Evolutionary conservation across 2,888 invertebrate genomes (phyloP).

Genomic region (Chalcosyrphus nemorum): DNA sequence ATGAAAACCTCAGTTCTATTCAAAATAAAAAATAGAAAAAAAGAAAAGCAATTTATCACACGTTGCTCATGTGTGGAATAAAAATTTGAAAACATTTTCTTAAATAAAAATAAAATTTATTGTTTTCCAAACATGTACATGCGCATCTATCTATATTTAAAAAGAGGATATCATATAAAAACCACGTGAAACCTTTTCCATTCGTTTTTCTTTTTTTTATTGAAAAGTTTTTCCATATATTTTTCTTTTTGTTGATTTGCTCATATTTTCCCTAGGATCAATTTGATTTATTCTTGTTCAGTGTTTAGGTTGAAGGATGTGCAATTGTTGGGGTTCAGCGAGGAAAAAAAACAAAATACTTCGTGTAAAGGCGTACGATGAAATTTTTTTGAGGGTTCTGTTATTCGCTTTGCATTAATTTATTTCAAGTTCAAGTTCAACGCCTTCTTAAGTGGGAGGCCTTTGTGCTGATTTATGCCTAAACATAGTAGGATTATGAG

Average conservation of each 20-base stretch:
- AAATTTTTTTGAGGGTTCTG: background rate
- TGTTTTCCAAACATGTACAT: background rate
- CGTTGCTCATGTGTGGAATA: slow-evolving; percentile 13
- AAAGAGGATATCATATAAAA: background rate
- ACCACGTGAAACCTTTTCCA: slow-evolving; percentile 2
- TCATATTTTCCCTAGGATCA: slow-evolving; percentile 4
- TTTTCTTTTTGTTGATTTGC: background rate
- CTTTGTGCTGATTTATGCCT: no score
- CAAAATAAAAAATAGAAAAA: background rate
- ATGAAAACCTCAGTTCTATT: background rate
- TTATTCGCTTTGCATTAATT: slow-evolving; percentile 5
- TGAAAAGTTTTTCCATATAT: background rate
- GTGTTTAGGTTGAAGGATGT: background rate
- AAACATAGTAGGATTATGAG: no score
- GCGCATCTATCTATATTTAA: slow-evolving; percentile 22
- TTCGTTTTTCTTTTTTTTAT: background rate
- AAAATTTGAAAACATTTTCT: slow-evolving; percentile 19
- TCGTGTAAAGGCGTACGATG: slow-evolving; percentile 3
- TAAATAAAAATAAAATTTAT: background rate
- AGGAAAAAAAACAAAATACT: background rate
- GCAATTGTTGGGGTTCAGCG: background rate
- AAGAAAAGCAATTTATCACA: slow-evolving; percentile 12
- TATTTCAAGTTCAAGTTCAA: background rate
- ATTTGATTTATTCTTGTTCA: slow-evolving; percentile 20
- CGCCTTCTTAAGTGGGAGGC: background rate